These are phyloP conservation scores for Idaea aversata DNA, from an alignment of 2,888 invertebrate species.

Conservation along the genomic window DNA sequence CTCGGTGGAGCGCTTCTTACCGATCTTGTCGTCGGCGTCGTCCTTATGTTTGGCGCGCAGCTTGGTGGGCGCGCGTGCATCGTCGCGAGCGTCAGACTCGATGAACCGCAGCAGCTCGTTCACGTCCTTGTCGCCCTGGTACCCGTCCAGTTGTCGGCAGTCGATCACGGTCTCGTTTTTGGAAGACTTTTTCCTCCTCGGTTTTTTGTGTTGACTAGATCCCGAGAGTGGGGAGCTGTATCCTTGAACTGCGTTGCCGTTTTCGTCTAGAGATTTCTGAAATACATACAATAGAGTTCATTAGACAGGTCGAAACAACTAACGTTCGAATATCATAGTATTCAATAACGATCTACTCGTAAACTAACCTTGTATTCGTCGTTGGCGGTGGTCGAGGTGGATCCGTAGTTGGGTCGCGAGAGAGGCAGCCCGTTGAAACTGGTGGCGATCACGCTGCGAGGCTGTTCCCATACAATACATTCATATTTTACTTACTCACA, in stretches of 20 bases:
- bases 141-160: constrained; percentile 86
- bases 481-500: constrained; percentile 18
- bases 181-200: constrained; percentile 80
- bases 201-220: constrained; percentile 78
- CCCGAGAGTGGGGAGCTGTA: constrained; percentile 72
- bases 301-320: constrained; percentile 26
- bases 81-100: constrained; percentile 77
- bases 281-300: constrained; percentile 46
- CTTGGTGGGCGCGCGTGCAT: constrained; percentile 54
- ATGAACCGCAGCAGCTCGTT: constrained; percentile 89
- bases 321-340: background rate
- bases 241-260: constrained; percentile 86
- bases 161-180: constrained; percentile 80
- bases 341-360: constrained; percentile 19
- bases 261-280: constrained; percentile 88
- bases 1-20: constrained; percentile 76
- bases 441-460: constrained; percentile 62
- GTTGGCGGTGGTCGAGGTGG: constrained; percentile 43
- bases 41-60: constrained; percentile 65
- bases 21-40: constrained; percentile 66
- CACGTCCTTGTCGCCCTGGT: constrained; percentile 88
- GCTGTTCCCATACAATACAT: constrained; percentile 41
- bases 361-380: constrained; percentile 66
- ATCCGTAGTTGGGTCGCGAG: constrained; percentile 58
- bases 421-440: constrained; percentile 65